Evolutionary conservation across 2,888 invertebrate species (phyloP), one percentile per base, ranked within the genome.

Genomic region (Gryllus longicercus): DNA sequence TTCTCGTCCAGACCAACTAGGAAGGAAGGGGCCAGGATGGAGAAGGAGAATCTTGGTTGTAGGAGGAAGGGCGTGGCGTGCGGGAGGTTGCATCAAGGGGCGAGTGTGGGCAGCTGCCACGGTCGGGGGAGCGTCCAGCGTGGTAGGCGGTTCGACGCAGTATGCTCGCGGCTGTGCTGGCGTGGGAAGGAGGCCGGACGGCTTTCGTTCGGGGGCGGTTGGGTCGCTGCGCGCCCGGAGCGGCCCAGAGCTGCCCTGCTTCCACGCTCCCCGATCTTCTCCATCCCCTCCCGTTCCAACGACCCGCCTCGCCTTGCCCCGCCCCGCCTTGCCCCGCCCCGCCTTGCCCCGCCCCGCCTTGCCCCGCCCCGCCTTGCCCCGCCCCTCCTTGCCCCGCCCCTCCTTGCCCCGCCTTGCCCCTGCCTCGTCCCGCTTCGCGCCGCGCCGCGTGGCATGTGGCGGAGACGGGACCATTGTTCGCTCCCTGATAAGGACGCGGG

Each of bases 141-240:
- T 38, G 8, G 38, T 8, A 38, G 38, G 38, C 38, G 38, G 8
- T 8, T 38, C 38, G 38, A 5, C 8, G 8, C 38, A 38, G 38
- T 18, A 18, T 21, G 8, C 21, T 8, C 21, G n/a, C 21, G 77
- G 18, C 38, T 21, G 18, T 74, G 51, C 14, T 21, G 50, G 21
- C 77, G 51, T 76, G 11, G 38, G 77, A 76, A 50, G 76, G 50
- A 38, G 63, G 63, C 51, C 77, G 77, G 76, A 74, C 77, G 50
- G 74, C 51, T 50, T 76, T 74, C 51, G 76, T 74, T n/a, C 21
- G n/a, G n/a, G 74, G n/a, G n/a, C 21, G 74, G n/a, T 21, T 74
- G 74, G n/a, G n/a, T 74, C n/a, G n/a, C 74, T 74, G 74, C 21
- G n/a, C 10, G 74, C 21, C 74, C 21, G 74, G n/a, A n/a, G n/a